Conservation (phyloP, 2,888 invertebrate genomes). For the Drosophila mercatorum region DNA sequence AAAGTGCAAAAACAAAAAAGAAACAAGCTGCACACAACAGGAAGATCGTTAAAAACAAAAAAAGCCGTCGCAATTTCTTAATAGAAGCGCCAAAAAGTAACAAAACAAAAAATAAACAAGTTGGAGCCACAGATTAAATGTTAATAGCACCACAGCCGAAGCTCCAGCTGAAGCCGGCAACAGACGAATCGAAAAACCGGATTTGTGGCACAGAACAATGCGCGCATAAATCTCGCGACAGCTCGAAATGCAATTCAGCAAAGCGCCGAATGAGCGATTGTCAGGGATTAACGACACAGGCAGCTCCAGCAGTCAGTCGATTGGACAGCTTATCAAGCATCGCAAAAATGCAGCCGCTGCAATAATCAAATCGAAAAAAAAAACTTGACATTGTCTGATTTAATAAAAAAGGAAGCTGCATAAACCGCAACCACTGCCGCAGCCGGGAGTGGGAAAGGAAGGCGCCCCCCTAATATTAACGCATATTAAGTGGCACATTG, state of each 20-base stretch:
- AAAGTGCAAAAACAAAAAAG: slow-evolving; percentile 52
- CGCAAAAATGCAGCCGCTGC: slow-evolving; percentile 37
- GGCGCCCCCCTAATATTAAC: slow-evolving; percentile 54
- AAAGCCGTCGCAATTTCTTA: slow-evolving; percentile 65
- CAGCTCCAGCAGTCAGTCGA: slow-evolving; percentile 16
- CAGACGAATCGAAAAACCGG: slow-evolving; percentile 65
- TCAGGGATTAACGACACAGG: slow-evolving; percentile 60
- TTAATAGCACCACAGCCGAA: slow-evolving; percentile 57
- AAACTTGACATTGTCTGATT: slow-evolving; percentile 71
- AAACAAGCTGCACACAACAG: slow-evolving; percentile 54
- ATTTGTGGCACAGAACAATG: slow-evolving; percentile 75
- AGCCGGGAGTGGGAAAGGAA: slow-evolving; percentile 44
- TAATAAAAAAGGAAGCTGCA: slow-evolving; percentile 63
- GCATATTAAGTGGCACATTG: slow-evolving; percentile 75
- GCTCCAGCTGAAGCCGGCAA: slow-evolving; percentile 47
- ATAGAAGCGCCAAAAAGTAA: slow-evolving; percentile 67
- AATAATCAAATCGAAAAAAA: slow-evolving; percentile 65
- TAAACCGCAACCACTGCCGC: slow-evolving; percentile 15
- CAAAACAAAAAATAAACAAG: slow-evolving; percentile 36
- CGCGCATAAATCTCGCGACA: slow-evolving; percentile 74
- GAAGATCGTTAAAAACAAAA: slow-evolving; percentile 52
- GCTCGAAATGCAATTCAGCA: slow-evolving; percentile 63
- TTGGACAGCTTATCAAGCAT: slow-evolving; percentile 15
- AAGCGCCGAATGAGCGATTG: slow-evolving; percentile 69
- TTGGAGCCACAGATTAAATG: slow-evolving; percentile 51